A percentile compares a stretch with the other conserved stretches of the same genome.
Evolutionary conservation across 2,113 vertebrate species (phyloP).

Genomic region (Archilochus colubris): DNA sequence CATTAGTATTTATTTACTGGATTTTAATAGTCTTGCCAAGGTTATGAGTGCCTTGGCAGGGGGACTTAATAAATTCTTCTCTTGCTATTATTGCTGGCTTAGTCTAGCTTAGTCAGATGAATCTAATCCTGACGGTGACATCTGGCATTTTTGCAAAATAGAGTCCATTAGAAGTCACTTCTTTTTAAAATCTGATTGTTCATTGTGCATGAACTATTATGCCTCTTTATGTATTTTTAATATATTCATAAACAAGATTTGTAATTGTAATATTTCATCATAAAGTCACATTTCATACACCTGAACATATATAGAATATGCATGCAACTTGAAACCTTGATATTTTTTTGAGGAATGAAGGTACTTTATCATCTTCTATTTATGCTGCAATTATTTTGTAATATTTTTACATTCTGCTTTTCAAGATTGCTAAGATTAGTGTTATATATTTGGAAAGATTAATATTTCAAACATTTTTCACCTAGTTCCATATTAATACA

Average conservation of each 20-base stretch:
- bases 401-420: slow-evolving; percentile 34
- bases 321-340: not conserved
- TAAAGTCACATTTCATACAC: not conserved
- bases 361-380: slow-evolving; percentile 28
- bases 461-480: slow-evolving; percentile 60
- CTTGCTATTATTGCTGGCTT: not conserved
- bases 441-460: slow-evolving; percentile 22
- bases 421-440: slow-evolving; percentile 2
- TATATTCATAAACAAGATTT: slow-evolving; percentile 40
- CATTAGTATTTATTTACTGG: not conserved
- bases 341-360: slow-evolving; percentile 51
- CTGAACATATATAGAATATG: not conserved
- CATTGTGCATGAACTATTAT: slow-evolving; percentile 20
- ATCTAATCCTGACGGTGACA: slow-evolving; percentile 12
- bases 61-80: not conserved
- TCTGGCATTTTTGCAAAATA: slow-evolving; percentile 35
- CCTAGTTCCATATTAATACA: slow-evolving; percentile 35
- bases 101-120: not conserved
- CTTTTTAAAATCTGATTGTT: not conserved
- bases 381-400: slow-evolving; percentile 38
- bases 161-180: not conserved
- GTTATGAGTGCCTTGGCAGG: not conserved
- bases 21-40: not conserved
- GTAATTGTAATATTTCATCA: slow-evolving; percentile 50
- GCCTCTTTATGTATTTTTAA: slow-evolving; percentile 15